Base-by-base conservation (phyloP, 2,888 invertebrate species). In the Epinotia demarniana region DNA sequence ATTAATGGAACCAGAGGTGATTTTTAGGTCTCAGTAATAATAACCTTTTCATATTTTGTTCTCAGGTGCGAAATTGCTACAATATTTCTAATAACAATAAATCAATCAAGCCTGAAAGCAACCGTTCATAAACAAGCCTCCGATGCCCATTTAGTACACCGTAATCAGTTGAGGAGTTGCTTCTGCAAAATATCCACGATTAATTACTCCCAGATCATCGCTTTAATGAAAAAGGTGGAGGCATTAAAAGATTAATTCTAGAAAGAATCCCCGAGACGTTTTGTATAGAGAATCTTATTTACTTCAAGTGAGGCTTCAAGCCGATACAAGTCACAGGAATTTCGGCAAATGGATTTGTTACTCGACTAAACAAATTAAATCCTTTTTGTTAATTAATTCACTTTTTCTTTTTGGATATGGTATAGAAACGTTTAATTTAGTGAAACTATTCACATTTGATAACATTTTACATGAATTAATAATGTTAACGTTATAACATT, bases 271-370 rank as follows among this genome's bases (percentile, higher is more conserved):
- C 23, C 71, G 86, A 82, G 90, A 88, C 87, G 87, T 90, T 87
- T 90, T 89, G 88, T 91, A 88, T 87, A 89, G 90, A 87, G 89
- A 90, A 91, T 90, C 89, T 88, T 91, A 90, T 91, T 92, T 90
- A 92, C 88, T 89, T 87, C 85, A 87, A 90, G 87, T 86, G 86
- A 87, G 85, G 86, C 83, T 80, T 81, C 79, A 68, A 33, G 72
- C 19, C 73, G 80, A 78, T 73, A 61, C 66, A 79, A 79, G 60
- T 61, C 46, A 33, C 46, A 57, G 66, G 77, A 63, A n/a, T n/a
- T n/a, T n/a, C n/a, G n/a, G n/a, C n/a, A n/a, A n/a, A n/a, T n/a
- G n/a, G n/a, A n/a, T n/a, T n/a, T n/a, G n/a, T n/a, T n/a, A n/a
- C n/a, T n/a, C n/a, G n/a, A n/a, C n/a, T n/a, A n/a, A n/a, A n/a